Evolutionary conservation across 2,888 invertebrate genomes (phyloP).

Genomic region (Acronicta psi): DNA sequence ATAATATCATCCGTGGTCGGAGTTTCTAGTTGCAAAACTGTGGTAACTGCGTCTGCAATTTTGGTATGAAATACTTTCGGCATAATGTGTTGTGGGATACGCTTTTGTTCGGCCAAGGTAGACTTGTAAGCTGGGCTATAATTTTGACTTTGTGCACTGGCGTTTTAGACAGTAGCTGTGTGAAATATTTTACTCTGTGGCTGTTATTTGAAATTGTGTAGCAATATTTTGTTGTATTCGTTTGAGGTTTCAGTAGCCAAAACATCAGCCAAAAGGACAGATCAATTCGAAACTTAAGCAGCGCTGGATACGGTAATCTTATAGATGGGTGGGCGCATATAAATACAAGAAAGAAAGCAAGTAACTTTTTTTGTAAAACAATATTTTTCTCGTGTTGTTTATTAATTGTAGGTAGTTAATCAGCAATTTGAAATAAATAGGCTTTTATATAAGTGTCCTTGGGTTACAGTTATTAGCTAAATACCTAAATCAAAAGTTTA

Average conservation of each 20-base stretch:
- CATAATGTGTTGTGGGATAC: constrained; percentile 23
- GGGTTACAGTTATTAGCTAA: too few relatives aligned
- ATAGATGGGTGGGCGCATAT: too few relatives aligned
- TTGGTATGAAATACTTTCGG: constrained; percentile 45
- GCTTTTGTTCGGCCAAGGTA: constrained; percentile 32
- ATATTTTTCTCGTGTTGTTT: too few relatives aligned
- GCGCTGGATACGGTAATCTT: too few relatives aligned
- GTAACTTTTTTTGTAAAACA: too few relatives aligned
- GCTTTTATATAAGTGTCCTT: too few relatives aligned
- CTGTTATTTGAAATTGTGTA: constrained; percentile 14
- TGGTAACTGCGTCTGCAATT: constrained; percentile 43
- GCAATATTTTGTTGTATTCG: neutral
- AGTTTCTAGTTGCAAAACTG: constrained; percentile 40
- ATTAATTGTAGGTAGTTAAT: too few relatives aligned
- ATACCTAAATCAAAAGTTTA: too few relatives aligned
- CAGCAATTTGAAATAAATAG: too few relatives aligned
- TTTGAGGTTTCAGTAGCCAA: neutral
- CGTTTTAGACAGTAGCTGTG: constrained; percentile 11
- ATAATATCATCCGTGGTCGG: constrained; percentile 23
- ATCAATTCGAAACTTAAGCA: too few relatives aligned
- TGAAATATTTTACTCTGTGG: constrained; percentile 33
- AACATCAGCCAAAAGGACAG: too few relatives aligned
- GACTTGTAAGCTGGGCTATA: constrained; percentile 44
- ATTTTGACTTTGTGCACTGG: constrained; percentile 37
- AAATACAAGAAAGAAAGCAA: too few relatives aligned